A percentile compares a stretch with the other conserved stretches of the same genome.
Evolutionary conservation across 2,888 invertebrate species (phyloP).

Genomic region (Meteorus colon): DNA sequence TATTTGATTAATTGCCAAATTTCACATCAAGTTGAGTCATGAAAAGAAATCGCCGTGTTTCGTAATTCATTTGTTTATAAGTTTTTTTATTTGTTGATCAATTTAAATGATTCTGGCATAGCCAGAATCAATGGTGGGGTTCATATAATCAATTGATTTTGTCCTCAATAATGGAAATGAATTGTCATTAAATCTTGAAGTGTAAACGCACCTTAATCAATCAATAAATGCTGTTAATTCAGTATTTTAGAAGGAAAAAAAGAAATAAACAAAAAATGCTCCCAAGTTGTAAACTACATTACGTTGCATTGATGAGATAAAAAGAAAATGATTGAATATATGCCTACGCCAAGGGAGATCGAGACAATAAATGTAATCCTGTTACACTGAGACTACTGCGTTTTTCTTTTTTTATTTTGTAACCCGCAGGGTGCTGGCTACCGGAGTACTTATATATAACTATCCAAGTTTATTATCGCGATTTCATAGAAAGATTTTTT

Average conservation of each 20-base stretch:
- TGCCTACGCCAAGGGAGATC: slow-evolving; percentile 67
- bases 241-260: slow-evolving; percentile 35
- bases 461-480: slow-evolving; percentile 53
- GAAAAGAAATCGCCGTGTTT: neutral
- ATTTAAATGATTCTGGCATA: neutral
- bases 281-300: slow-evolving; percentile 65
- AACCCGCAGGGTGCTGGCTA: slow-evolving; percentile 72
- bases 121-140: neutral
- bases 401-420: slow-evolving; percentile 66
- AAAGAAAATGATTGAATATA: slow-evolving; percentile 45
- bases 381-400: slow-evolving; percentile 72
- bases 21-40: neutral
- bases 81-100: neutral
- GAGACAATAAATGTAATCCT: slow-evolving; percentile 74
- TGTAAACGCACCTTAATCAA: slow-evolving; percentile 54
- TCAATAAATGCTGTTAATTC: slow-evolving; percentile 37
- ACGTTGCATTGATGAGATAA: slow-evolving; percentile 52
- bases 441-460: slow-evolving; percentile 65
- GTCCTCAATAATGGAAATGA: neutral
- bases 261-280: slow-evolving; percentile 51
- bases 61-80: neutral
- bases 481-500: slow-evolving; percentile 31
- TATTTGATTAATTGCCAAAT: neutral
- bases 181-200: slow-evolving; percentile 49
- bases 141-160: slow-evolving; percentile 4